Evolutionary conservation across 2,888 invertebrate genomes (phyloP), one percentile per base, ranked within the genome.

Genomic region (Pegoplata infirma): DNA sequence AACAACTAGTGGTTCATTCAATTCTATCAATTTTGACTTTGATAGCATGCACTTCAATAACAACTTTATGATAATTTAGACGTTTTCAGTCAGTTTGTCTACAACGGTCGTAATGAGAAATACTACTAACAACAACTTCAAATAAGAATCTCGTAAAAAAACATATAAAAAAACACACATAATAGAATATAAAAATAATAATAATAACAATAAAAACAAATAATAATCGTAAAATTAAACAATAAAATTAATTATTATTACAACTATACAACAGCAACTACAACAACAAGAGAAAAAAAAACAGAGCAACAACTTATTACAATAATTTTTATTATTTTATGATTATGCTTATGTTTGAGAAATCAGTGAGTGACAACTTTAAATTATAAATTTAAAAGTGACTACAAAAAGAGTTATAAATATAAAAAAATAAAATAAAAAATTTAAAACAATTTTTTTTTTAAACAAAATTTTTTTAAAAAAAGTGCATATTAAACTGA

Each of bases 221-320:
- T 78, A 78, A 78, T 78, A 66, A 78, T 51, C 76, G 61, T 49
- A 46, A 55, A 67, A 67, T 55, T 55, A 44, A 46, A 79, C 79
- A 82, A 81, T 80, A 84, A 83, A 81, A 82, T 69, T 80, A 77
- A 81, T 81, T 59, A 72, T 77, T 82, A 82, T 80, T 78, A 68
- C 25, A 58, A 66, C 53, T 58, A 61, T 46, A 23, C 36, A 49
- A 19, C 23, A 47, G 21, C 56, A 51, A 58, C 28, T 32, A 59
- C 21, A 53, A 46, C 17, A 58, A 46, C 21, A 25, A 32, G 25
- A 67, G 25, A 46, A 58, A 28, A 59, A 59, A 25, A 12, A 59
- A 59, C n/a, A 23, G 3, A 47, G 46, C 19, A 76, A n/a, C 28
- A 32, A 66, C 36, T 55, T 82, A 73, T 77, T 75, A 73, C 74